A percentile compares a stretch with the other conserved stretches of the same genome.
phyloP scores from a whole-genome alignment of 2,797 vertebrate genomes.

The Octomys mimax region DNA sequence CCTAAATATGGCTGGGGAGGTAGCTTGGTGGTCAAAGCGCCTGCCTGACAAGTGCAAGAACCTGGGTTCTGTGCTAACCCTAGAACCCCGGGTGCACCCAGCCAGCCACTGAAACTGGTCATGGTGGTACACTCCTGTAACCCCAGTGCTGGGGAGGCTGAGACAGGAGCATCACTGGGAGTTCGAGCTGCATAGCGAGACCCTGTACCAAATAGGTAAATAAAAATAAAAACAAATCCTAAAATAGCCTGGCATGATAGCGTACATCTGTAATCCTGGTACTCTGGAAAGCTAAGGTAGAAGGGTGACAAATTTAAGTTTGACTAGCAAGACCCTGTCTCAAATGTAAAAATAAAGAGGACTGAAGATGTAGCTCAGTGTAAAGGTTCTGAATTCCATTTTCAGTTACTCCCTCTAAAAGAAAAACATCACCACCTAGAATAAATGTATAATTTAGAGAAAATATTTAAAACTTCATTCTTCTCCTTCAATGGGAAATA shows the following conservation, averaged over 20 bases:
- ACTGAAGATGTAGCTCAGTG: neutral
- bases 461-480: conserved; percentile 41
- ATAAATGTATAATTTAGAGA: conserved; percentile 48
- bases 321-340: neutral
- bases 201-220: neutral
- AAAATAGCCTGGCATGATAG: no score
- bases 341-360: neutral
- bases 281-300: no score
- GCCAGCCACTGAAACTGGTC: no score
- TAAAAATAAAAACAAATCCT: neutral
- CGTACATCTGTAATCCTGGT: no score
- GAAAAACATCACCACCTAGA: neutral
- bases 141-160: neutral
- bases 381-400: neutral
- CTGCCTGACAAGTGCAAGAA: no score
- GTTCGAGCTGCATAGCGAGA: neutral
- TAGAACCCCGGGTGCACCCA: no score
- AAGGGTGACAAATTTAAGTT: no score
- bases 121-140: neutral
- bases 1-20: neutral
- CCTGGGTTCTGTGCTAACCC: no score
- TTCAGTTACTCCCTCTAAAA: neutral
- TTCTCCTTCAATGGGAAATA: neutral
- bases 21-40: no score
- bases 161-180: neutral